These are phyloP conservation scores for Drosophila mimetica DNA, from an alignment of 2,888 invertebrate species.

Conservation along the genomic window DNA sequence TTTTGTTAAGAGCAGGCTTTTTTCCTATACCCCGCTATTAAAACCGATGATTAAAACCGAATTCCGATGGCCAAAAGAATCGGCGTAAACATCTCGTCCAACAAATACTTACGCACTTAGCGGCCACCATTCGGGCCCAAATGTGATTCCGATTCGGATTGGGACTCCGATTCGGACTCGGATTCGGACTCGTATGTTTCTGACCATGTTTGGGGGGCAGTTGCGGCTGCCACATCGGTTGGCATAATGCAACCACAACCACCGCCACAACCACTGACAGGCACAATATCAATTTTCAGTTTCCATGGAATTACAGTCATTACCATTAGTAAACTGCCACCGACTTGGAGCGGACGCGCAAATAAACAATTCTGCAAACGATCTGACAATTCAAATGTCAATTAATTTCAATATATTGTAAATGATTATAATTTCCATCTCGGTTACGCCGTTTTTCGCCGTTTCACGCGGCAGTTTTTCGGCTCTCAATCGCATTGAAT, in stretches of 20 bases:
- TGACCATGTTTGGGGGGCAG: slow-evolving; percentile 57
- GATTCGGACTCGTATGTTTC: slow-evolving; percentile 37
- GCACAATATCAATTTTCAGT: slow-evolving; percentile 76
- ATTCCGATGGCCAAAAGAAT: slow-evolving; percentile 45
- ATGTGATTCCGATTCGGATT: slow-evolving; percentile 24
- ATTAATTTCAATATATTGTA: slow-evolving; percentile 81
- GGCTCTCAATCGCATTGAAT: slow-evolving; percentile 26
- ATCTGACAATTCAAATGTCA: slow-evolving; percentile 80
- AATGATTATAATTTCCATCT: slow-evolving; percentile 76
- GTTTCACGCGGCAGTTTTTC: slow-evolving; percentile 26
- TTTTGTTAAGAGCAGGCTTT: not conserved
- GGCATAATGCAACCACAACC: slow-evolving; percentile 58
- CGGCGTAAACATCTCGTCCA: slow-evolving; percentile 45
- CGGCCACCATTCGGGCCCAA: slow-evolving; percentile 23
- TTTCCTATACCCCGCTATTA: slow-evolving; percentile 4
- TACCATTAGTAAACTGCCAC: slow-evolving; percentile 80
- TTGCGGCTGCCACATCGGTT: slow-evolving; percentile 71
- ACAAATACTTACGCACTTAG: slow-evolving; percentile 48
- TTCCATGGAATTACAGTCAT: slow-evolving; percentile 79
- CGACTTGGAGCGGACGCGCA: slow-evolving; percentile 44
- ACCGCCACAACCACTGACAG: slow-evolving; percentile 13
- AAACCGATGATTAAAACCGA: slow-evolving; percentile 35
- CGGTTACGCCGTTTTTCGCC: slow-evolving; percentile 32
- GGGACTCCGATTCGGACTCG: slow-evolving; percentile 17
- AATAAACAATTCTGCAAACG: slow-evolving; percentile 74